phyloP scores from a whole-genome alignment of 2,797 vertebrate genomes.

The Picus viridis region DNA sequence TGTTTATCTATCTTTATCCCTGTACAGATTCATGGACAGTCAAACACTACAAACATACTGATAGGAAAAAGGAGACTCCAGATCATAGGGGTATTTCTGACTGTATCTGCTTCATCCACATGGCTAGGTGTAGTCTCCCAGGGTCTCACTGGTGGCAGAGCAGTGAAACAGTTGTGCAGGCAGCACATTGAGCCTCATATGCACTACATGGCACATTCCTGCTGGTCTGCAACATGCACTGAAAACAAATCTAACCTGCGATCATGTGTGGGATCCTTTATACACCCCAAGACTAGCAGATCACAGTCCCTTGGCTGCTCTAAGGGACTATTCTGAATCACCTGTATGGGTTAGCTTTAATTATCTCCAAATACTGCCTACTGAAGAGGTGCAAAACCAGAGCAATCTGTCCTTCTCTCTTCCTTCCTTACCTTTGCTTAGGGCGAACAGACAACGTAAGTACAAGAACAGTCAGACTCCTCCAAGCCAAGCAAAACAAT shows the following conservation, averaged over 20 bases:
- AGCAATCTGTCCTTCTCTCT: not conserved
- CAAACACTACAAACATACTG: not conserved
- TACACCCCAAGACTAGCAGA: not conserved
- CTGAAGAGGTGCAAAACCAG: not conserved
- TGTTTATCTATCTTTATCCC: not conserved
- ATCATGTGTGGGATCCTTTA: not conserved
- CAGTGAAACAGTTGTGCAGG: not conserved
- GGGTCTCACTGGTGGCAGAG: accelerated
- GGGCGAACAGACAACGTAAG: not conserved
- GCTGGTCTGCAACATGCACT: not conserved
- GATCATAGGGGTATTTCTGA: not conserved
- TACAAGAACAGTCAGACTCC: not conserved
- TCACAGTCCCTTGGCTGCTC: not conserved
- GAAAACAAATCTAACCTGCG: not conserved
- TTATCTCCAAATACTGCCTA: not conserved
- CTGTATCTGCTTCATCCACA: not conserved
- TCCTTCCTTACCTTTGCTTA: not conserved
- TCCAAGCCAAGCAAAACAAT: not conserved
- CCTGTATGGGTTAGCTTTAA: not conserved
- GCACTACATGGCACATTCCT: not conserved
- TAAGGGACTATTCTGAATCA: not conserved
- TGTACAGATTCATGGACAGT: not conserved
- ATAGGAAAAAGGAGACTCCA: not conserved
- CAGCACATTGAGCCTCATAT: not conserved
- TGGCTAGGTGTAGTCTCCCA: not conserved